Percentiles rank a stretch among this genome's conserved stretches.
Conservation (phyloP, 35 echinoderm and acorn worm species). For the Chiridota heheva region DNA sequence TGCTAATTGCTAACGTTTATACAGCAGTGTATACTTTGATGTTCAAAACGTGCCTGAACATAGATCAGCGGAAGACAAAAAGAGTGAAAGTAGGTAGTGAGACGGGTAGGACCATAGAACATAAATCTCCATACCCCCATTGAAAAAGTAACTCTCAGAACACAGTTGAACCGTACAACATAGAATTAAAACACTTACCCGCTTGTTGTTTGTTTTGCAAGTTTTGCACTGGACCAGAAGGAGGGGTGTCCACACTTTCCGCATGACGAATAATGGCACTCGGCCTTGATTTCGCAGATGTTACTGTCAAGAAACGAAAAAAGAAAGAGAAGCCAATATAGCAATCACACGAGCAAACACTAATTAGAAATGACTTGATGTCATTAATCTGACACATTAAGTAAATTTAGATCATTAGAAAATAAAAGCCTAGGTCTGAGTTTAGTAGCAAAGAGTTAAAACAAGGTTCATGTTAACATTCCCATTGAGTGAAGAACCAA, state of each 20-base stretch:
- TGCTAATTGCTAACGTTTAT: no score
- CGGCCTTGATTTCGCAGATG: constrained; percentile 60
- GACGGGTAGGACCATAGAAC: no score
- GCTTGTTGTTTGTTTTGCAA: constrained; percentile 46
- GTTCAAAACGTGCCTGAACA: no score
- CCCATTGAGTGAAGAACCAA: background rate
- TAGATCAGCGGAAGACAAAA: no score
- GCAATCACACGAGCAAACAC: background rate
- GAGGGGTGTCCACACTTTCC: constrained; percentile 60
- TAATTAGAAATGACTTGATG: background rate
- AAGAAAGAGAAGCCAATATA: background rate
- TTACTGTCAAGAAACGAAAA: constrained; percentile 45
- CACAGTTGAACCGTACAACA: no score
- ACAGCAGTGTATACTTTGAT: no score
- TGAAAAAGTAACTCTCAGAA: no score
- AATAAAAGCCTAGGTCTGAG: background rate
- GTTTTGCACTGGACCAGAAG: constrained; percentile 75
- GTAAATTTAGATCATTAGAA: background rate
- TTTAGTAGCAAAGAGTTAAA: background rate
- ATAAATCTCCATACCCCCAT: no score
- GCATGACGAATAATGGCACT: constrained; percentile 27
- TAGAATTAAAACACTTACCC: constrained; percentile 49
- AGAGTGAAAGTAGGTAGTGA: no score
- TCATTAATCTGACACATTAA: background rate
- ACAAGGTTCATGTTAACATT: background rate